These are phyloP conservation scores for Salminus brasiliensis DNA, from an alignment of 2,113 vertebrate species.

Conservation along the genomic window DNA sequence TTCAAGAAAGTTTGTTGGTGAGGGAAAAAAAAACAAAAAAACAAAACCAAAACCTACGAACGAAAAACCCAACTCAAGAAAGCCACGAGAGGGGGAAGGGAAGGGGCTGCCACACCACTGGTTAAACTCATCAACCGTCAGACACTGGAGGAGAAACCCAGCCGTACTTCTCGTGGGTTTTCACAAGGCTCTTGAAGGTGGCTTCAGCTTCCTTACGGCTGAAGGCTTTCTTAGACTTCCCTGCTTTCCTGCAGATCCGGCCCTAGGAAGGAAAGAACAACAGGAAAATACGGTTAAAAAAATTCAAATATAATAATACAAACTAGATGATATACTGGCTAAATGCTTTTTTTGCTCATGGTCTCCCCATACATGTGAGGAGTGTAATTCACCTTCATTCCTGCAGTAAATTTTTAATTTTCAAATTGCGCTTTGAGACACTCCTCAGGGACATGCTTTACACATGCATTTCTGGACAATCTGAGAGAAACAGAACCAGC, in stretches of 20 bases:
- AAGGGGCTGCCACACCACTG: neutral
- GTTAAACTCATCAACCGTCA: slow-evolving; percentile 85
- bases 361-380: no score
- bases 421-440: no score
- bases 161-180: slow-evolving; percentile 99
- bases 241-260: slow-evolving; percentile 97
- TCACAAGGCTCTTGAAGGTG: slow-evolving; percentile 99
- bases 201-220: slow-evolving; percentile 98
- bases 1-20: slow-evolving; percentile 63
- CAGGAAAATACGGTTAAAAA: no score
- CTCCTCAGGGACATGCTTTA: no score
- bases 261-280: slow-evolving; percentile 77
- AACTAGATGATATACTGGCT: neutral
- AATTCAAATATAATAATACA: neutral
- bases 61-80: slow-evolving; percentile 47
- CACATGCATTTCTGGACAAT: no score
- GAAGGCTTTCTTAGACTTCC: slow-evolving; percentile 99
- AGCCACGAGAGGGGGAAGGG: slow-evolving; percentile 35
- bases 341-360: no score
- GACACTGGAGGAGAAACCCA: slow-evolving; percentile 98
- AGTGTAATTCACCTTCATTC: no score
- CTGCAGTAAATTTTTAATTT: no score
- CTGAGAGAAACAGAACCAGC: no score
- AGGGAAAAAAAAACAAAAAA: slow-evolving; percentile 21
- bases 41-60: no score